Percentiles rank a stretch among this genome's conserved stretches.
These are phyloP conservation scores for Cynoglossus semilaevis DNA, from an alignment of 2,113 vertebrate species.

Conservation along the genomic window DNA sequence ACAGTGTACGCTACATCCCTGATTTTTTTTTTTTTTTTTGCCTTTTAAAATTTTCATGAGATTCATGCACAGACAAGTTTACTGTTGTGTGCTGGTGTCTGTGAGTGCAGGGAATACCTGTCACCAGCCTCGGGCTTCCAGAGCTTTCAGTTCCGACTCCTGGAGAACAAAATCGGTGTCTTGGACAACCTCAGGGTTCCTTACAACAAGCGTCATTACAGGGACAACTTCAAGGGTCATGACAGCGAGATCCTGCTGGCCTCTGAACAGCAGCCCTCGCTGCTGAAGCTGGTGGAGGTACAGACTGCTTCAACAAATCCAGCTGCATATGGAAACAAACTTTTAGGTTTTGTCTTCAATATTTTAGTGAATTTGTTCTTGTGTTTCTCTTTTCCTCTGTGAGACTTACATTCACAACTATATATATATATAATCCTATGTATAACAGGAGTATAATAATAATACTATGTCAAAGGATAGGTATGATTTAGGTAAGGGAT, in stretches of 20 bases:
- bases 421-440: too few species aligned
- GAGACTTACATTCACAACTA: too few species aligned
- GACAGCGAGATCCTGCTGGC: conserved; percentile 82
- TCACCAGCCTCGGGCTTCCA: conserved; percentile 93
- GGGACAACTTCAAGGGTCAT: conserved; percentile 87
- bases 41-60: conserved; percentile 9
- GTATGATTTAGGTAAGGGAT: too few species aligned
- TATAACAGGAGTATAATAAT: too few species aligned
- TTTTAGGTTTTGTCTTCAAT: conserved; percentile 4
- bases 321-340: not conserved
- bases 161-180: conserved; percentile 96
- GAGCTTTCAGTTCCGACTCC: conserved; percentile 91
- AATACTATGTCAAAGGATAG: too few species aligned
- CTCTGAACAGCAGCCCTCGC: conserved; percentile 84
- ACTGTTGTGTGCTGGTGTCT: conserved; percentile 20
- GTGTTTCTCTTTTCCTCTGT: too few species aligned
- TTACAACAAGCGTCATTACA: conserved; percentile 90
- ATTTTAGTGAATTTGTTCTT: not conserved
- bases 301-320: too few species aligned
- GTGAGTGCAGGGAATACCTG: conserved; percentile 82
- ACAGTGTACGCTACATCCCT: conserved; percentile 2
- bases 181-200: conserved; percentile 88
- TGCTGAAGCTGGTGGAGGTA: conserved; percentile 92
- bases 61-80: not conserved
- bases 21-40: too few species aligned